Percentiles rank a stretch among this genome's conserved stretches.
phyloP scores from a whole-genome alignment of 2,888 invertebrate species.

The Subacronicta megacephala region DNA sequence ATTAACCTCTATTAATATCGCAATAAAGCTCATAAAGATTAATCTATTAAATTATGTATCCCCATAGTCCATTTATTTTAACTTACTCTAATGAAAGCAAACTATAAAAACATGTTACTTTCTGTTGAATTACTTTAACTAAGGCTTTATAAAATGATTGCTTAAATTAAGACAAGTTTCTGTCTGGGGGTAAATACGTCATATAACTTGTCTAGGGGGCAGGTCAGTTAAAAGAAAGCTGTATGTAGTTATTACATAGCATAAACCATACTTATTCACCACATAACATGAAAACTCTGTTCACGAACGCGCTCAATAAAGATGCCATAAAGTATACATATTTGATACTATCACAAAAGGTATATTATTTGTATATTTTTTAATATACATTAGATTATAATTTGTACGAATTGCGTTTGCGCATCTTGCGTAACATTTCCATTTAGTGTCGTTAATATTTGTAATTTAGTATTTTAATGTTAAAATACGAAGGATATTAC shows the following conservation, averaged over 20 bases:
- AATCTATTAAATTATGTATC: too few species aligned
- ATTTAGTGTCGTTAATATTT: slow-evolving; percentile 17
- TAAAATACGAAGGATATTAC: not conserved
- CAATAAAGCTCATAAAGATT: not conserved
- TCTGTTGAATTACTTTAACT: too few species aligned
- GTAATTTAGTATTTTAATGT: slow-evolving; percentile 6
- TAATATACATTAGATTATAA: slow-evolving; percentile 21
- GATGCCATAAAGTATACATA: slow-evolving; percentile 49
- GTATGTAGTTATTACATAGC: not conserved
- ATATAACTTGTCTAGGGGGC: too few species aligned
- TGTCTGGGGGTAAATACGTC: too few species aligned
- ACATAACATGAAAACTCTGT: not conserved
- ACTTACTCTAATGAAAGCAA: too few species aligned
- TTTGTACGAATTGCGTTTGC: slow-evolving; percentile 6
- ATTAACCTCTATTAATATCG: not conserved
- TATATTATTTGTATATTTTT: slow-evolving; percentile 35
- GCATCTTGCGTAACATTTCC: slow-evolving; percentile 35
- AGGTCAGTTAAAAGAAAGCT: too few species aligned
- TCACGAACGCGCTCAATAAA: slow-evolving; percentile 43
- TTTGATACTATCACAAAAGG: slow-evolving; percentile 20
- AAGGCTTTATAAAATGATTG: too few species aligned
- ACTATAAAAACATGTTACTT: too few species aligned
- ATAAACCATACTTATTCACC: too few species aligned
- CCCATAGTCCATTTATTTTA: too few species aligned
- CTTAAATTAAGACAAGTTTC: too few species aligned